These are phyloP conservation scores for Nansenia antarctica DNA, from an alignment of 2,113 vertebrate genomes.

Conservation along the genomic window DNA sequence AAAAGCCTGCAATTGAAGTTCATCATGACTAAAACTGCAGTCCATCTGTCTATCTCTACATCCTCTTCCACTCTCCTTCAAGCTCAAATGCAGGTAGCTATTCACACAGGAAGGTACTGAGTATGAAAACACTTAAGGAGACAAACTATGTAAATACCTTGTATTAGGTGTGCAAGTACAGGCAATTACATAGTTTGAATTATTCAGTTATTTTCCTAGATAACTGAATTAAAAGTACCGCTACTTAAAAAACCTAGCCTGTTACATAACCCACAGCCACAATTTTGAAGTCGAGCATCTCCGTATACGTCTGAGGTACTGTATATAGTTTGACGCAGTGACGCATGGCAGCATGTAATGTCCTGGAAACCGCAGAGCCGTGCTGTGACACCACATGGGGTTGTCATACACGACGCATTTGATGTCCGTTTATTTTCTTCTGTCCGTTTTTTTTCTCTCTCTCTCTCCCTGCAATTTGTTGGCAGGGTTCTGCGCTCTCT, in stretches of 20 bases:
- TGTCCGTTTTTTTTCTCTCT: not conserved
- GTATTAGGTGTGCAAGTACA: not conserved
- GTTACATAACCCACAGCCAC: not conserved
- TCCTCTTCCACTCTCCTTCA: not conserved
- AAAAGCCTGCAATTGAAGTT: constrained; percentile 42
- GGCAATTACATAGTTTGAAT: not conserved
- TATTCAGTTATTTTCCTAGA: not conserved
- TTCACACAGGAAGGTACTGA: not conserved
- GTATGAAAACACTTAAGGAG: not conserved
- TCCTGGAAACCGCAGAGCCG: constrained; percentile 17
- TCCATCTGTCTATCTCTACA: constrained; percentile 51
- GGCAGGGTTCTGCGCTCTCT: not conserved
- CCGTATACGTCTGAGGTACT: not conserved
- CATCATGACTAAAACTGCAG: constrained; percentile 23
- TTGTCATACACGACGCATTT: constrained; percentile 27
- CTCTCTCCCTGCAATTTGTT: not conserved
- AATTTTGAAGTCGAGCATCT: not conserved
- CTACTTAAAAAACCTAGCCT: not conserved
- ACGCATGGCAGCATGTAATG: not conserved
- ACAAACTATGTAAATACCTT: not conserved
- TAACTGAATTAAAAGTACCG: not conserved
- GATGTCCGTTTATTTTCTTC: constrained; percentile 29
- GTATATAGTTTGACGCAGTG: constrained; percentile 3
- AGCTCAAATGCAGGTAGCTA: not conserved
- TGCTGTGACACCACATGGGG: constrained; percentile 29